A percentile compares a stretch with the other conserved stretches of the same genome.
Evolutionary conservation across 1,140 invertebrate genomes (phyloP).

Genomic region (Hesperophylax magnus): DNA sequence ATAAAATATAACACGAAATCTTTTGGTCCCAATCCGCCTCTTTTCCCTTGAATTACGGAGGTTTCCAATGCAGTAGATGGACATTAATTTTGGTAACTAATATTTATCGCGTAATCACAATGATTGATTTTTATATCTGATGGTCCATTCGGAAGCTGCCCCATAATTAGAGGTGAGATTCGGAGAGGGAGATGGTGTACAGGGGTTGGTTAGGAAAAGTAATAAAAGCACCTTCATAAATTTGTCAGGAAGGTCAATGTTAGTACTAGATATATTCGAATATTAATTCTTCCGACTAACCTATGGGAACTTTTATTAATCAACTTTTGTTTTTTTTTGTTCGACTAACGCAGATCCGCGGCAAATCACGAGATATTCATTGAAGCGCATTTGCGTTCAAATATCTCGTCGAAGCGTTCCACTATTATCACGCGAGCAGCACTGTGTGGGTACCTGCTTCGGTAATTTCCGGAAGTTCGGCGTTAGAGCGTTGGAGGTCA

Average conservation of each 20-base stretch:
- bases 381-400: too few relatives aligned
- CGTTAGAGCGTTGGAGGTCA: too few relatives aligned
- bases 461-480: too few relatives aligned
- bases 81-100: constrained; percentile 59
- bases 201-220: background rate
- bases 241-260: constrained; percentile 38
- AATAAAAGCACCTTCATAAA: constrained; percentile 41
- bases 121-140: constrained; percentile 56
- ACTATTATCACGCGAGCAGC: too few relatives aligned
- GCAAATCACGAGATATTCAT: too few relatives aligned
- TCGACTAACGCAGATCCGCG: too few relatives aligned
- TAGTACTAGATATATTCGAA: constrained; percentile 6
- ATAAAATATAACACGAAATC: background rate
- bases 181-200: background rate
- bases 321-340: too few relatives aligned
- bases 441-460: too few relatives aligned
- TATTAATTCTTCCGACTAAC: constrained; percentile 22
- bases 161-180: constrained; percentile 54
- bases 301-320: background rate
- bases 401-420: too few relatives aligned
- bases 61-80: constrained; percentile 63
- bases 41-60: constrained; percentile 25
- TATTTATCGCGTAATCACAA: constrained; percentile 58
- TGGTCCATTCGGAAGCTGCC: constrained; percentile 37
- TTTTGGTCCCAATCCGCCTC: constrained; percentile 1